Evolutionary conservation across 2,888 invertebrate genomes (phyloP), one percentile per base, ranked within the genome.

Genomic region (Ernsta delagoae): DNA sequence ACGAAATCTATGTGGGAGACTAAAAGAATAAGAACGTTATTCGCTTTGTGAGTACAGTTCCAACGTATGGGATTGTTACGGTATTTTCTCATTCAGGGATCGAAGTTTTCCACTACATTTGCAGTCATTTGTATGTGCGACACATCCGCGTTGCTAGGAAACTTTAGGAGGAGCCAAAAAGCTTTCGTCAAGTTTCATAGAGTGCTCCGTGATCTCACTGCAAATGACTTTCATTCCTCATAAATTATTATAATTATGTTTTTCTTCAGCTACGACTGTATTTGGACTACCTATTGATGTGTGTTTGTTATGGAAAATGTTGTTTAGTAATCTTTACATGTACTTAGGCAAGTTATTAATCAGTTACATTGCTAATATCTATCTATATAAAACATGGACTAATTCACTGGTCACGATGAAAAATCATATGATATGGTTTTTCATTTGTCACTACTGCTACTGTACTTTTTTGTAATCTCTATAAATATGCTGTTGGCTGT

Each of bases 101-200:
- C 66, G 66, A 62, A 61, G 48, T 69, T 59, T 45, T 43, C 70
- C 63, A 70, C 69, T 60, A 70, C 70, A 76, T 82, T 78, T 76
- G 69, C 75, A 73, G 73, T 76, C 78, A 89, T 92, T 92, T 90
- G 88, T 92, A 92, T 92, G 92, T 85, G 81, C 78, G 82, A 77
- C 73, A 78, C 83, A 82, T 75, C 77, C 75, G 75, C 79, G 79
- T 82, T 80, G 79, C 81, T 78, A 82, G 79, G 78, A 83, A 88
- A 88, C 83, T 86, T 90, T 88, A 85, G n/a, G n/a, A n/a, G n/a
- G n/a, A 80, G 82, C 84, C 85, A 84, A 87, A 86, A 89, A 87
- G 88, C 88, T 90, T 92, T 91, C 91, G 88, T 89, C 89, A 90
- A 91, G 87, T 92, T 87, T 78, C 85, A 85, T 83, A 84, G 86